phyloP scores from a whole-genome alignment of 2,888 invertebrate genomes.

The Ligdia adustata region DNA sequence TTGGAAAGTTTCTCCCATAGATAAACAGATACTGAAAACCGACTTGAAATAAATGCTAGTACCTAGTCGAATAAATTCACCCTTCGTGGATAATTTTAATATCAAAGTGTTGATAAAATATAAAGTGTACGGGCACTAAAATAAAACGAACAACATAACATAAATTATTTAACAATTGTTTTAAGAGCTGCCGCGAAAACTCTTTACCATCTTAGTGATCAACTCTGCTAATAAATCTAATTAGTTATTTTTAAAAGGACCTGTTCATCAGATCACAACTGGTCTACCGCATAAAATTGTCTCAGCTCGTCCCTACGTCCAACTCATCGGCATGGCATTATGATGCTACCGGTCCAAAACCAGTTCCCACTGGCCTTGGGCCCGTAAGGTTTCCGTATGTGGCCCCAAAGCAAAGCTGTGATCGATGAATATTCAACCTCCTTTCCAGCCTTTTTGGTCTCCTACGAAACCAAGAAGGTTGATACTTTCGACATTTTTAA shows the following conservation, averaged over 20 bases:
- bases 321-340: conserved; percentile 35
- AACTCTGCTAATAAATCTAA: too few relatives aligned
- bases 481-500: neutral
- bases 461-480: conserved; percentile 11
- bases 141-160: too few relatives aligned
- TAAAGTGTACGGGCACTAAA: too few relatives aligned
- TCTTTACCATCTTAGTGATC: too few relatives aligned
- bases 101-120: too few relatives aligned
- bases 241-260: neutral
- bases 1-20: too few relatives aligned
- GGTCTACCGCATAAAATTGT: conserved; percentile 6
- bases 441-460: conserved; percentile 20
- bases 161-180: too few relatives aligned
- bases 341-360: conserved; percentile 52
- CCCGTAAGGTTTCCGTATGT: conserved; percentile 68
- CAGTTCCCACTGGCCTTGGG: conserved; percentile 68
- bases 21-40: too few relatives aligned
- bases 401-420: conserved; percentile 53
- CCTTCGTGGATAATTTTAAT: too few relatives aligned
- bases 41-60: too few relatives aligned
- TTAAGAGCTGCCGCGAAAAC: too few relatives aligned
- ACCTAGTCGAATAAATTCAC: too few relatives aligned
- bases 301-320: conserved; percentile 17
- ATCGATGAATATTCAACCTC: conserved; percentile 37
- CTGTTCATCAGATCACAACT: neutral